Evolutionary conservation across 1,140 invertebrate species (phyloP), one percentile per base, ranked within the genome.

Genomic region (Drusus annulatus): DNA sequence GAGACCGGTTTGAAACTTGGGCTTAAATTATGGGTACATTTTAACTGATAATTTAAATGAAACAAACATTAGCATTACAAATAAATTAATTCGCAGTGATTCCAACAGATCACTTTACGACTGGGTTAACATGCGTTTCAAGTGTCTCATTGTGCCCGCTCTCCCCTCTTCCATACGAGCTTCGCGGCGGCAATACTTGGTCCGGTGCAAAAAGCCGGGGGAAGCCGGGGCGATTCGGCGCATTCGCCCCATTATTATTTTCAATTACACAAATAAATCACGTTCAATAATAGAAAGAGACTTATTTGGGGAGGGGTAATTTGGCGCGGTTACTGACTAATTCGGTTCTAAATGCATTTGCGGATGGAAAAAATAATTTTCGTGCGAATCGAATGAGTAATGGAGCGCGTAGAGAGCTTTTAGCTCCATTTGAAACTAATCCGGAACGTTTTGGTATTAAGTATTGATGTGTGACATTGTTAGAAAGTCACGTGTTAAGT

Each of bases 251-350:
- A 65, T 76, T 76, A 76, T 76, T 58, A 76, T 76, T 62, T 74
- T 76, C 74, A 76, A 76, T 76, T 76, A 62, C 25, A 23, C 21
- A 62, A 62, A 62, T 76, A 76, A 76, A 76, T 76, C 74, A 76
- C 51, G 56, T 58, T 74, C 54, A 58, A 74, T 74, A 58, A 58
- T 75, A 58, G 71, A 45, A 23, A 17, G 52, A 36, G 51, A 74
- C n/a, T 19, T 54, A 51, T 71, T 23, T 65, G 7, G 1, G 54
- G 10, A 15, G 71, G 71, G 71, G 15, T 58, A 28, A 74, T 74
- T 74, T 45, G 54, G n/a, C 54, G 71, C 71, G 71, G 71, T 56
- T 74, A 74, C 23, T 19, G 13, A 1, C 31, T 31, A 74, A 56
- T 74, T 74, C 54, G 51, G 31, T 71, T 74, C 71, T 74, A 74